Evolutionary conservation across 2,797 vertebrate genomes (phyloP), one percentile per base, ranked within the genome.

Genomic region (Pagetopsis macropterus): DNA sequence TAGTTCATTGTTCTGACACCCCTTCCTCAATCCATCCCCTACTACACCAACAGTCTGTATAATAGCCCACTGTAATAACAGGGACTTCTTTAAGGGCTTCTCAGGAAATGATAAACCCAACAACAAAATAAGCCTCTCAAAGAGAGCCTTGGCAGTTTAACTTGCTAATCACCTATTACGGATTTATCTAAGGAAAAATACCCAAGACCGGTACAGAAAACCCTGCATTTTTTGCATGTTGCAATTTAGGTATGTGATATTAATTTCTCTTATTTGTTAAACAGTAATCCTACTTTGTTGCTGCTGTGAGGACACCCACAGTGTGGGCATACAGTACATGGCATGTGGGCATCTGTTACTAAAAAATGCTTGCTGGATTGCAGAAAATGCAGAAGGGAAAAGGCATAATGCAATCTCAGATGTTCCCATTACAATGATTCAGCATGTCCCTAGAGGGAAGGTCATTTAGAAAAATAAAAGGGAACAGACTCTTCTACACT

Each of bases 11-110:
- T 83, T 84, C 72, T 86, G 89, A 90, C 83, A 82, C 72, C 63
- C 54, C 5, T 82, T 86, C 83, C 83, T 72, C 83, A 88, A 87
- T 88, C 86, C 56, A 78, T 88, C 84, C 87, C 65, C 85, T 80
- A 89, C 85, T 80, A 89, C 65, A 44, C 51, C 60, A 72, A 69
- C 62, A 48, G 52, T 46, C 55, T 87, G 84, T 78, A 73, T 70
- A 84, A 79, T 41, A 63, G 54, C 60, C 64, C 56, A 61, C 31
- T 56, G 51, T 59, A 71, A 75, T 70, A 80, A 70, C 17, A 48
- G 63, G 10, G 19, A 65, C 50, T 48, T 74, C 49, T 85, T 69
- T 44, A 40, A 73, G 15, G 33, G 57, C 41, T 48, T 67, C 19
- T 44, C 9, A 19, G 14, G 65, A 76, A 71, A 58, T 54, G 2